Evolutionary conservation across 2,888 invertebrate genomes (phyloP).

Genomic region (Phaedon cochleariae): DNA sequence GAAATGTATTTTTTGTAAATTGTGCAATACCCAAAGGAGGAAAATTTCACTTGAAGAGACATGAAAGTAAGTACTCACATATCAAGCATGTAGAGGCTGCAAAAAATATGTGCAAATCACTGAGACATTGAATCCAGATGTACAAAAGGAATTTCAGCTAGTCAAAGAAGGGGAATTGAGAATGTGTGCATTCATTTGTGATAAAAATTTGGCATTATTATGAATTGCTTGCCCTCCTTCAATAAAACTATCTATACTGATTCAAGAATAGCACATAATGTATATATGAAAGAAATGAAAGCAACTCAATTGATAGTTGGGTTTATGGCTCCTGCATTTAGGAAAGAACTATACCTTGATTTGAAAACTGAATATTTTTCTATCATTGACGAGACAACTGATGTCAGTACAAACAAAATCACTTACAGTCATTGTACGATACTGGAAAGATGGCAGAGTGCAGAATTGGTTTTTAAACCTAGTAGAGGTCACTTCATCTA

Average conservation of each 20-base stretch:
- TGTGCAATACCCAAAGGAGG: background rate
- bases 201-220: conserved; percentile 5
- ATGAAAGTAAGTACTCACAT: conserved; percentile 3
- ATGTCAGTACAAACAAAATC: conserved; percentile 15
- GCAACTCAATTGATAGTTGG: conserved; percentile 4
- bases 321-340: conserved; percentile 12
- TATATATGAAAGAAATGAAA: conserved; percentile 12
- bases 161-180: conserved; percentile 9
- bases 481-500: background rate
- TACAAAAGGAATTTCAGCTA: background rate
- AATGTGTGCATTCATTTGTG: conserved; percentile 3
- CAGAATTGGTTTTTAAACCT: conserved; percentile 6
- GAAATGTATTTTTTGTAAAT: too few species aligned
- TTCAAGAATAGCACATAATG: conserved; percentile 10
- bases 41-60: conserved; percentile 4
- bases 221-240: conserved; percentile 4
- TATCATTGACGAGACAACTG: conserved; percentile 16
- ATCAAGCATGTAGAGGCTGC: background rate
- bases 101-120: background rate
- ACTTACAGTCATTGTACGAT: conserved; percentile 2
- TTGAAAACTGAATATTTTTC: conserved; percentile 3
- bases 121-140: background rate
- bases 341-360: background rate
- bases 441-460: conserved; percentile 6
- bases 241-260: conserved; percentile 7